Conservation (phyloP, 1,140 invertebrate species). For the Hormaphis cornu region DNA sequence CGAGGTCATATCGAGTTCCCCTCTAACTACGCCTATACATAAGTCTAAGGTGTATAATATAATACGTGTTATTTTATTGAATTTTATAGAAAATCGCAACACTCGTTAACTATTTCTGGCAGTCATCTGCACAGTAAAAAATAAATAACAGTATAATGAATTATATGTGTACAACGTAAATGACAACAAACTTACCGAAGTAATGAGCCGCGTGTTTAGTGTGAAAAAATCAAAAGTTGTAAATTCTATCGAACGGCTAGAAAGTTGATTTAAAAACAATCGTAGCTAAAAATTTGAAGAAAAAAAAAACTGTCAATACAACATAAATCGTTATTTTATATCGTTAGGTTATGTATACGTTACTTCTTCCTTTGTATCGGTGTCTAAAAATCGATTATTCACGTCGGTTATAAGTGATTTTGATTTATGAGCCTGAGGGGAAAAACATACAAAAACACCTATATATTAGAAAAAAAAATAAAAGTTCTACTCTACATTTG, state of each 20-base stretch:
- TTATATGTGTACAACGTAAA: background rate
- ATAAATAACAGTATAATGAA: background rate
- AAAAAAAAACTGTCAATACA: background rate
- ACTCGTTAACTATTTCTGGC: background rate
- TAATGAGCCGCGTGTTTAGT: constrained; percentile 10
- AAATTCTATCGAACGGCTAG: constrained; percentile 9
- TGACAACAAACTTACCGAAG: constrained; percentile 20
- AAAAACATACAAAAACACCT: no score
- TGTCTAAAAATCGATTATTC: background rate
- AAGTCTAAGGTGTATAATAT: no score
- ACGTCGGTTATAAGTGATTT: background rate
- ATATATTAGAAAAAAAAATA: no score
- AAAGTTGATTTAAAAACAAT: constrained; percentile 20
- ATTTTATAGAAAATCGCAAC: no score
- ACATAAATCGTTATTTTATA: background rate
- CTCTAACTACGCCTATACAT: no score
- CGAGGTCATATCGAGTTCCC: no score
- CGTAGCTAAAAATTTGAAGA: constrained; percentile 4
- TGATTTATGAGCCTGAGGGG: background rate
- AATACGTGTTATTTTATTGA: no score
- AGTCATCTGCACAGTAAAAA: background rate
- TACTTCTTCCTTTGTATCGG: constrained; percentile 3
- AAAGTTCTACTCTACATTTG: no score
- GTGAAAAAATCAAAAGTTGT: constrained; percentile 18
- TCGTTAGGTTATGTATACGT: background rate